Base-by-base conservation (phyloP, 2,888 invertebrate species). In the Sphaerophoria rueppellii region DNA sequence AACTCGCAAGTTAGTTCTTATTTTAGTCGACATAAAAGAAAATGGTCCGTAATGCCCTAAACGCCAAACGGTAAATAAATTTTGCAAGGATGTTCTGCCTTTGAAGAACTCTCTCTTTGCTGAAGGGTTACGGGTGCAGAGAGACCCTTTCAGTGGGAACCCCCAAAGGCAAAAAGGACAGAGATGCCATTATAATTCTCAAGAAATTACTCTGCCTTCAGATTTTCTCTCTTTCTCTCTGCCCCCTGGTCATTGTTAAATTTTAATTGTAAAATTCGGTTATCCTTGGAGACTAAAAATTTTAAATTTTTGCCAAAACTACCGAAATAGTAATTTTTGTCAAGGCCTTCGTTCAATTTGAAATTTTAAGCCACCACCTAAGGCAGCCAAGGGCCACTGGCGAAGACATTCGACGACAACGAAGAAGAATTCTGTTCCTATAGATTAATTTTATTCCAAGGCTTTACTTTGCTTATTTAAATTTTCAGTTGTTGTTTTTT, bases 21-120 rank as follows among this genome's bases (percentile, higher is more conserved):
- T 37, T 57, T 69, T 50, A 70, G 79, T 74, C 75, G 61, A 69
- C 69, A 70, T 61, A 70, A 46, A 46, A 61, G 58, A 57, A 76
- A 72, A 54, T 67, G 67, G 71, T 58, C 75, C 61, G 52, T 24
- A 54, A 54, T 52, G 16, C 37, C 50, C 16, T 1, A 16, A 24
- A 32, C 24, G 24, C 63, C 71, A 75, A 83, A 80, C 57, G 72
- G 61, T 75, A 80, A 80, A 76, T 76, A 80, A 80, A 69, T 83
- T 40, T 80, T 58, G 16, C 24, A 46, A 83, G 71, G 50, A 76
- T 76, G 40, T 83, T 75, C 57, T 24, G 4, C 9, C 52, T 75
- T 71, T 78, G 69, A 63, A 73, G 77, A 65, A 67, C 43, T 32
- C 46, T 37, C 35, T 35, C 6, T 11, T 11, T 12, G 14, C 7